These are phyloP conservation scores for Bubo scandiacus DNA, from an alignment of 2,113 vertebrate genomes.

Conservation along the genomic window DNA sequence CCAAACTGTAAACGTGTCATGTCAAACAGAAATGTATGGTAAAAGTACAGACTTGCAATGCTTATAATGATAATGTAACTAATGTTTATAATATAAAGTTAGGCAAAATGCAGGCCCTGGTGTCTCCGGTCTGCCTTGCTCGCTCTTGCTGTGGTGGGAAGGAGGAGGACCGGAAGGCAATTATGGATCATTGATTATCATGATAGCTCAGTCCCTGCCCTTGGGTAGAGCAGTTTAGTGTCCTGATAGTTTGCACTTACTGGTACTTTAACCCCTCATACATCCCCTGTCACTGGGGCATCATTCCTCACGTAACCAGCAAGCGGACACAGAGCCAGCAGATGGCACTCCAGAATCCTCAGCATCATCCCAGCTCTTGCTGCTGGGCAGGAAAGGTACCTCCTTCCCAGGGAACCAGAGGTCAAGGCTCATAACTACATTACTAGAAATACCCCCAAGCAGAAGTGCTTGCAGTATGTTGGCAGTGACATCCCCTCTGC, in stretches of 20 bases:
- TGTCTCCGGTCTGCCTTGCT: not conserved
- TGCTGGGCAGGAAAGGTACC: not conserved
- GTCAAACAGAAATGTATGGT: not conserved
- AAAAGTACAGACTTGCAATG: not conserved
- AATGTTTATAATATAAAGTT: not conserved
- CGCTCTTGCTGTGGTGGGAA: not conserved
- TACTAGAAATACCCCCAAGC: fast-evolving
- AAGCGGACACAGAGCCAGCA: not conserved
- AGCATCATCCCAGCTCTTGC: not conserved
- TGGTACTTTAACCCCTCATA: fast-evolving
- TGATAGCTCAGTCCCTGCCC: not conserved
- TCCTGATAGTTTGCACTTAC: fast-evolving
- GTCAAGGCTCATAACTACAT: fast-evolving
- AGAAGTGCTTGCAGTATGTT: fast-evolving
- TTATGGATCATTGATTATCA: fast-evolving
- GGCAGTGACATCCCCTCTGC: not conserved
- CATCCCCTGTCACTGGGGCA: fast-evolving
- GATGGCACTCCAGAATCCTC: not conserved
- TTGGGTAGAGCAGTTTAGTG: fast-evolving
- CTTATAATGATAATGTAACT: not conserved
- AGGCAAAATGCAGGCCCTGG: not conserved
- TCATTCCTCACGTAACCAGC: fast-evolving
- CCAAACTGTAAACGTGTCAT: not conserved
- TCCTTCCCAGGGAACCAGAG: not conserved
- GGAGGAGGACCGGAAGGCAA: not conserved